These are phyloP conservation scores for Bostrychus sinensis DNA, from an alignment of 2,113 vertebrate genomes.

Conservation along the genomic window DNA sequence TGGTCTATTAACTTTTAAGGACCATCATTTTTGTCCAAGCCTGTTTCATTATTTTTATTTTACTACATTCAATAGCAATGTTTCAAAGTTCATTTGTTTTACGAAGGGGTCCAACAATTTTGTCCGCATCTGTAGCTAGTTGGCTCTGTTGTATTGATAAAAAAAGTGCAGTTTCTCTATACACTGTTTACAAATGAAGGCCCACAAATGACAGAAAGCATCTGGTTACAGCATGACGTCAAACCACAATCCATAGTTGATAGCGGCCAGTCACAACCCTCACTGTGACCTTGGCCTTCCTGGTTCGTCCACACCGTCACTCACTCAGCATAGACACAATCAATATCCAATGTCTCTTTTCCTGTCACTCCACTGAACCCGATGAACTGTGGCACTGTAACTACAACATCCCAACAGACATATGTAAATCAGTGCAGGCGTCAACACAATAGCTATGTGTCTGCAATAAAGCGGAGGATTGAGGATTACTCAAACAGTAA, in stretches of 20 bases:
- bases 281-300: slow-evolving; percentile 52
- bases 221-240: slow-evolving; percentile 37
- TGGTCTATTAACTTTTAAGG: no score
- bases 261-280: slow-evolving; percentile 32
- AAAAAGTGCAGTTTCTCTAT: not conserved
- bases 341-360: slow-evolving; percentile 37
- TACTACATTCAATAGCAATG: no score
- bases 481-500: no score
- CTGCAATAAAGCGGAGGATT: no score
- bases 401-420: not conserved
- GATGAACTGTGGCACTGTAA: slow-evolving; percentile 9
- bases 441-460: no score
- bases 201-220: slow-evolving; percentile 24
- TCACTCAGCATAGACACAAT: slow-evolving; percentile 37
- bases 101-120: no score
- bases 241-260: slow-evolving; percentile 55
- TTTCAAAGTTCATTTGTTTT: no score
- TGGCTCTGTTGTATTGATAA: no score
- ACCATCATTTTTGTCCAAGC: no score
- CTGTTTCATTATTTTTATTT: no score
- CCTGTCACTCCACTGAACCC: slow-evolving; percentile 5
- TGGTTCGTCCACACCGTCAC: slow-evolving; percentile 33
- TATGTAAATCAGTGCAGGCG: no score
- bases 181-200: not conserved
- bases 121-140: no score